Conservation (phyloP, 2,113 vertebrate species). For the Stictonetta naevosa region DNA sequence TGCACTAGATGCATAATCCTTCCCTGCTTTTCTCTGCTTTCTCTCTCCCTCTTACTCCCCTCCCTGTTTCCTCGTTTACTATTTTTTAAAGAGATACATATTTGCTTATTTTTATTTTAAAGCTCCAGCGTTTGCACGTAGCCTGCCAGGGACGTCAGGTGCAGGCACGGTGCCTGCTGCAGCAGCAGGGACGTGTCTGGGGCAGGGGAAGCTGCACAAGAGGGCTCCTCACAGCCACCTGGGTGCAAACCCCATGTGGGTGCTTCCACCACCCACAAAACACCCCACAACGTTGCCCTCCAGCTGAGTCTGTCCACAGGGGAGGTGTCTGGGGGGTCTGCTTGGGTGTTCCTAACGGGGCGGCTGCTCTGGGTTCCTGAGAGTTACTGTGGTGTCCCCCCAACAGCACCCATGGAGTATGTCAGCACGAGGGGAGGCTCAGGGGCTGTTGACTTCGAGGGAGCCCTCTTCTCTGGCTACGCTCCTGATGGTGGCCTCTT, state of each 20-base stretch:
- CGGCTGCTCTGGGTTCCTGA: background rate
- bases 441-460: constrained; percentile 76
- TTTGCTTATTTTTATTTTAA: too few relatives aligned
- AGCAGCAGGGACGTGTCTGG: fast-evolving
- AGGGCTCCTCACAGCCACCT: background rate
- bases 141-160: background rate
- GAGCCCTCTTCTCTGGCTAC: constrained; percentile 88
- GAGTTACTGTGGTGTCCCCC: background rate
- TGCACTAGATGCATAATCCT: fast-evolving
- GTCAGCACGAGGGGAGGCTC: constrained; percentile 85
- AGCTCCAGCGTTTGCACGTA: background rate
- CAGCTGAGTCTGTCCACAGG: background rate
- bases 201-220: fast-evolving
- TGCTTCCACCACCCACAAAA: background rate
- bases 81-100: fast-evolving
- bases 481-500: constrained; percentile 90
- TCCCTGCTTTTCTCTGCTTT: background rate
- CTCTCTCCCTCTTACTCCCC: background rate
- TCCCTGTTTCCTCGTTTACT: background rate
- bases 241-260: fast-evolving
- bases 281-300: background rate
- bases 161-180: background rate
- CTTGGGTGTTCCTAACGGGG: background rate
- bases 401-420: constrained; percentile 79
- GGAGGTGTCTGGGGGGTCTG: background rate